Evolutionary conservation across 1,140 invertebrate genomes (phyloP).

Genomic region (Zophobas morio): DNA sequence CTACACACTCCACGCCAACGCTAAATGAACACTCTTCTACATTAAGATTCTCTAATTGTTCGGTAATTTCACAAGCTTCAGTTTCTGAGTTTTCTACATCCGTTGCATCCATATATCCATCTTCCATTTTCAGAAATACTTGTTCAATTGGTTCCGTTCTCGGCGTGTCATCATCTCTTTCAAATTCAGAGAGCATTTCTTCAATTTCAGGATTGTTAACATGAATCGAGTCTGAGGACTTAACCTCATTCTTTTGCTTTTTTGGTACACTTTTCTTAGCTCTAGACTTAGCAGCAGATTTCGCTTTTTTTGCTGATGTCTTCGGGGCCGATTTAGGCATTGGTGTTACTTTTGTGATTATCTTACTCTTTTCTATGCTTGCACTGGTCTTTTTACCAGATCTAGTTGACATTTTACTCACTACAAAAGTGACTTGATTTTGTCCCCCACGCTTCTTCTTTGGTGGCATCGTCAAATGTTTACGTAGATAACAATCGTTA

Average conservation of each 20-base stretch:
- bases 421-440: slow-evolving; percentile 12
- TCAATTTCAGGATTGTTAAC: slow-evolving; percentile 1
- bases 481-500: background rate
- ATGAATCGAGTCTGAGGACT: background rate
- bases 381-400: slow-evolving; percentile 2
- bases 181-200: background rate
- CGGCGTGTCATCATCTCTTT: background rate
- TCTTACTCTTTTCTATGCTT: background rate
- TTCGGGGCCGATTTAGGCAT: slow-evolving; percentile 5
- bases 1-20: background rate
- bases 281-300: slow-evolving; percentile 14
- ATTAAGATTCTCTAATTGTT: slow-evolving; percentile 47
- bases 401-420: slow-evolving; percentile 20
- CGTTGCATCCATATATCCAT: slow-evolving; percentile 1
- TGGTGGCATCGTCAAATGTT: slow-evolving; percentile 31
- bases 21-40: slow-evolving; percentile 1
- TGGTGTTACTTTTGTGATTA: background rate
- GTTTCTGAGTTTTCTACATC: slow-evolving; percentile 6
- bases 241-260: slow-evolving; percentile 32
- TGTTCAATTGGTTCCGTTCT: slow-evolving; percentile 8
- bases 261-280: background rate
- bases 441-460: slow-evolving; percentile 44
- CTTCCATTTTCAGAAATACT: slow-evolving; percentile 17
- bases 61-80: slow-evolving; percentile 31
- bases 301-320: slow-evolving; percentile 1